Evolutionary conservation across 2,113 vertebrate genomes (phyloP).

Genomic region (Esox niger): DNA sequence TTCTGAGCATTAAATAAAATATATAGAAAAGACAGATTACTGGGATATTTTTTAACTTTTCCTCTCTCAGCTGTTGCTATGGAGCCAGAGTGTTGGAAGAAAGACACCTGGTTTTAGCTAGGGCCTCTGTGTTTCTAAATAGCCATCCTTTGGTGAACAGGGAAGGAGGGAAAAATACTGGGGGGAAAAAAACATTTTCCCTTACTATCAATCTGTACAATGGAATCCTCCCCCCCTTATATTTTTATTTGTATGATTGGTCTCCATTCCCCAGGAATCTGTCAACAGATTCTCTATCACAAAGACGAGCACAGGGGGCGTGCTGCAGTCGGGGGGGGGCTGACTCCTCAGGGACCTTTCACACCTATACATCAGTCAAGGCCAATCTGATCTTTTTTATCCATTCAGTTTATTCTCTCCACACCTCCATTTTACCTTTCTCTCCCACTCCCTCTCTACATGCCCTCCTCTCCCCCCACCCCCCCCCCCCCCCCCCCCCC

Average conservation of each 20-base stretch:
- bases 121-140: not conserved
- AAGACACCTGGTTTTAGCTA: too few species aligned
- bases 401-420: not conserved
- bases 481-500: too few species aligned
- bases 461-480: too few species aligned
- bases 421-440: not conserved
- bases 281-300: slow-evolving; percentile 17
- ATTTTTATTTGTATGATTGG: slow-evolving; percentile 23
- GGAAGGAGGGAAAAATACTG: not conserved
- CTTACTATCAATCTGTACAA: not conserved
- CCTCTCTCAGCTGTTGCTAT: not conserved
- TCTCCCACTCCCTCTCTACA: not conserved
- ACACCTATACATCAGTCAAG: not conserved
- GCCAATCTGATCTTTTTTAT: slow-evolving; percentile 1
- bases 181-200: not conserved
- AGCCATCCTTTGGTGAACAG: not conserved
- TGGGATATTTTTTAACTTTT: not conserved
- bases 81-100: too few species aligned
- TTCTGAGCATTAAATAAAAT: too few species aligned
- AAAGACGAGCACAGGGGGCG: not conserved
- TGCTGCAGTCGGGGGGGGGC: not conserved
- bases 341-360: slow-evolving; percentile 4
- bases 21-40: too few species aligned
- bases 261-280: slow-evolving; percentile 22
- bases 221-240: not conserved